These are phyloP conservation scores for Pemphredon lugubris DNA, from an alignment of 2,888 invertebrate genomes.

Conservation along the genomic window DNA sequence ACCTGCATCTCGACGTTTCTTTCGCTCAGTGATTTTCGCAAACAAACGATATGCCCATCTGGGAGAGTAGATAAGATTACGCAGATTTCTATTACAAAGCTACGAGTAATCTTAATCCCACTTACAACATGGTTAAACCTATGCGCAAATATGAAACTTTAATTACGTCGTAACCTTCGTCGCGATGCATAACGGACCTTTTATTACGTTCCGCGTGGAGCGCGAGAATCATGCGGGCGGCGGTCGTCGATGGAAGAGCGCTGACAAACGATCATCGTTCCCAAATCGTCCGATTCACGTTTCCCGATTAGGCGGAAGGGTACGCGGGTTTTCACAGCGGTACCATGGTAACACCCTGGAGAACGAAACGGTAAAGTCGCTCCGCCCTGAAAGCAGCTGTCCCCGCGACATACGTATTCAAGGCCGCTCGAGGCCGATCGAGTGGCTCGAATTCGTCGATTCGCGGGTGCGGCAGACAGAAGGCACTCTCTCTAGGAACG, in stretches of 20 bases:
- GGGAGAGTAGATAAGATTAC: neutral
- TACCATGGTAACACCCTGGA: constrained; percentile 25
- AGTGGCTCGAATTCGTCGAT: constrained; percentile 63
- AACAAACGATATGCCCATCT: neutral
- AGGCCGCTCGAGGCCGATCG: constrained; percentile 74
- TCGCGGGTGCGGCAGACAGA: constrained; percentile 52
- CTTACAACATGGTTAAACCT: no score
- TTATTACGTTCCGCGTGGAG: no score
- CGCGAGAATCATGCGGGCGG: no score
- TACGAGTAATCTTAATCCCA: neutral
- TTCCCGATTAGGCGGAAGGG: no score
- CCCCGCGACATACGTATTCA: constrained; percentile 57
- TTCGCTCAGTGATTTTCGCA: neutral
- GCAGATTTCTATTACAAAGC: neutral
- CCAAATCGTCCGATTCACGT: no score
- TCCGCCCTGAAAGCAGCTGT: constrained; percentile 25
- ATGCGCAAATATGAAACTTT: no score
- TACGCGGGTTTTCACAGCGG: neutral
- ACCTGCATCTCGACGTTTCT: no score
- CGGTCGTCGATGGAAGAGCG: no score
- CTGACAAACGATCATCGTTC: no score
- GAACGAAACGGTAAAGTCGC: constrained; percentile 42
- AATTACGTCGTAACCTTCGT: no score
- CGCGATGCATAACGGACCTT: no score
- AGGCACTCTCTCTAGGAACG: constrained; percentile 35